These are phyloP conservation scores for Halictus ligatus DNA, from an alignment of 2,888 invertebrate species.

Conservation along the genomic window DNA sequence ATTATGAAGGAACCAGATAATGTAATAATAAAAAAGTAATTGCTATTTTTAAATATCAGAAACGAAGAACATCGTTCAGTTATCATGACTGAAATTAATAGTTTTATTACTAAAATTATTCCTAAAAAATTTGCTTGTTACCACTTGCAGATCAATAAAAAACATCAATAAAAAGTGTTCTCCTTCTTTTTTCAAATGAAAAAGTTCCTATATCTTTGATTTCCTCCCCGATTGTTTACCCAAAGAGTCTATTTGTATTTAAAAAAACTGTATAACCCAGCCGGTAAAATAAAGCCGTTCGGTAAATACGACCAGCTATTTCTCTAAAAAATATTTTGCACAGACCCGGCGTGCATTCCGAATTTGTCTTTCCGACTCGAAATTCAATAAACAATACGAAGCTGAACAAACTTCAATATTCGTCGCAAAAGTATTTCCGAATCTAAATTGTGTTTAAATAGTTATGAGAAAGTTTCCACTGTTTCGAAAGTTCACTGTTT, in stretches of 20 bases:
- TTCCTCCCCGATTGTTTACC: not conserved
- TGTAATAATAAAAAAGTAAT: too few species aligned
- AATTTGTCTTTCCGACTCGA: not conserved
- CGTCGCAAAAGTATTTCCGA: not conserved
- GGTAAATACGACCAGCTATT: not conserved
- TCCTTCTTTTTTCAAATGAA: not conserved
- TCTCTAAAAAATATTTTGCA: not conserved
- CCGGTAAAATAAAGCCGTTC: not conserved
- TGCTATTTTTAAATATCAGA: too few species aligned
- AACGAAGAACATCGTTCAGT: too few species aligned
- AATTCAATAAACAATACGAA: not conserved
- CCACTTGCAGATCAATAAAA: not conserved
- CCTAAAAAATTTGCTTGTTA: too few species aligned
- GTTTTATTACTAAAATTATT: not conserved
- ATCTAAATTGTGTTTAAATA: not conserved
- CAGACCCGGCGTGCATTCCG: not conserved
- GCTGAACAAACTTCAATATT: not conserved
- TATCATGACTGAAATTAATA: not conserved
- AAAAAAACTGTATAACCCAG: not conserved
- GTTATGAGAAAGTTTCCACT: too few species aligned
- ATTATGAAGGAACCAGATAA: too few species aligned
- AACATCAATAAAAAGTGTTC: not conserved
- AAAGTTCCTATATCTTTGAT: not conserved
- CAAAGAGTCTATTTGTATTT: not conserved
- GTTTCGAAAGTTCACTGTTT: not conserved